Evolutionary conservation across 1,140 invertebrate species (phyloP).

Genomic region (Whitmania pigra): DNA sequence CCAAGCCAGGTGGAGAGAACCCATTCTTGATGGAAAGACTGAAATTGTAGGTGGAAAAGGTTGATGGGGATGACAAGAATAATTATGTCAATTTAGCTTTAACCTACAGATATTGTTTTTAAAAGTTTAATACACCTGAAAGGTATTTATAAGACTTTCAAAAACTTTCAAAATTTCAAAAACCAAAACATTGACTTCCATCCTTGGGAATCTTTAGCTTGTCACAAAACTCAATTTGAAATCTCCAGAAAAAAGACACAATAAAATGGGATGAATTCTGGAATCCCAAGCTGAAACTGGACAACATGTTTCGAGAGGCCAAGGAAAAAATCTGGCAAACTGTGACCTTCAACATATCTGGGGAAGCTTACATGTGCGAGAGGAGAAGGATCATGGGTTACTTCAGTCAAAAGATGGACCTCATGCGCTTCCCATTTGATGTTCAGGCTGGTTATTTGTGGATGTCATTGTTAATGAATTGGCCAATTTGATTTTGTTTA

Average conservation of each 20-base stretch:
- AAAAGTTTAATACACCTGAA: too few relatives aligned
- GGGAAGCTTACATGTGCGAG: constrained; percentile 20
- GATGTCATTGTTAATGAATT: not conserved
- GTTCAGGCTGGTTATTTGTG: constrained; percentile 22
- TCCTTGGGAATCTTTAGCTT: constrained; percentile 20
- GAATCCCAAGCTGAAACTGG: constrained; percentile 21
- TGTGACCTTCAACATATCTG: constrained; percentile 9
- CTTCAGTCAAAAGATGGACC: constrained; percentile 27
- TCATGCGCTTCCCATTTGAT: constrained; percentile 28
- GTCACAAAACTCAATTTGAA: constrained; percentile 14
- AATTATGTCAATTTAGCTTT: not conserved
- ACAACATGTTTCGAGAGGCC: constrained; percentile 20
- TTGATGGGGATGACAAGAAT: not conserved
- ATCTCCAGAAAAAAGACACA: constrained; percentile 7
- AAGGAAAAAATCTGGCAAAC: constrained; percentile 22
- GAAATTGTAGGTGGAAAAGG: constrained; percentile 13
- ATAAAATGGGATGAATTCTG: constrained; percentile 21
- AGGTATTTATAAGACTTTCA: too few relatives aligned
- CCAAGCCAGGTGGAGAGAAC: constrained; percentile 34
- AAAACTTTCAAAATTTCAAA: not conserved
- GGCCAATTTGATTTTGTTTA: too few relatives aligned
- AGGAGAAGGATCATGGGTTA: constrained; percentile 24
- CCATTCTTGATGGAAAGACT: constrained; percentile 26
- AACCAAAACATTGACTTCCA: not conserved
- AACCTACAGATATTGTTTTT: too few relatives aligned